A percentile compares a stretch with the other conserved stretches of the same genome.
Evolutionary conservation across 1,140 invertebrate genomes (phyloP).

Genomic region (Ceratina australensis): DNA sequence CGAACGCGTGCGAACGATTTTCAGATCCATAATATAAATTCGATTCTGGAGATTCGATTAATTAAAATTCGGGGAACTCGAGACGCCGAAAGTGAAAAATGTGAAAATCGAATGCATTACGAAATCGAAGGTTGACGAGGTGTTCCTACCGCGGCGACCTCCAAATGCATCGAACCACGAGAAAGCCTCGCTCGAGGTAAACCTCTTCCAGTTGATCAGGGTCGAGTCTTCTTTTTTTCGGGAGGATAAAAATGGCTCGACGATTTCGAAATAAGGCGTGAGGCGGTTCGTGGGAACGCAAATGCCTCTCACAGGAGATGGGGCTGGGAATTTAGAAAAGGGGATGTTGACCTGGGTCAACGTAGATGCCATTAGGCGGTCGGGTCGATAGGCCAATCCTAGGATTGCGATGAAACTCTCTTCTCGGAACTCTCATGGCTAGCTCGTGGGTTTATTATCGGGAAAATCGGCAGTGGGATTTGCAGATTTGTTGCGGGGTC

Average conservation of each 20-base stretch:
- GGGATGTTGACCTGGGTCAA: conserved; percentile 5
- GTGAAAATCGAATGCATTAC: neutral
- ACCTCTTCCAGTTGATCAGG: conserved; percentile 18
- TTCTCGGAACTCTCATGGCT: neutral
- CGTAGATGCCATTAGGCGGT: neutral
- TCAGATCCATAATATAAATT: neutral
- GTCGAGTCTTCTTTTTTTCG: neutral
- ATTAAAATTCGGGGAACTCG: neutral
- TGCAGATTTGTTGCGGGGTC: no score
- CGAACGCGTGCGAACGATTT: no score
- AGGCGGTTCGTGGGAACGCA: neutral
- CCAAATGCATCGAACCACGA: neutral
- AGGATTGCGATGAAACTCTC: neutral
- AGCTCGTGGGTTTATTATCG: no score
- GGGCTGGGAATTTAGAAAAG: neutral
- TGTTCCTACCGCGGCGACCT: neutral
- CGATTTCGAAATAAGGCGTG: neutral
- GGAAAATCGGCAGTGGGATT: no score
- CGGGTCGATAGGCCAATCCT: neutral
- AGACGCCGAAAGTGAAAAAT: no score
- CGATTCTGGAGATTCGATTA: neutral
- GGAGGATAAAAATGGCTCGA: no score
- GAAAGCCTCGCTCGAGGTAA: conserved; percentile 10
- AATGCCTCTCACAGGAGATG: no score
- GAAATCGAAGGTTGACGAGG: neutral